Conservation (phyloP, 1,140 invertebrate genomes). For the Drosophila auraria region DNA sequence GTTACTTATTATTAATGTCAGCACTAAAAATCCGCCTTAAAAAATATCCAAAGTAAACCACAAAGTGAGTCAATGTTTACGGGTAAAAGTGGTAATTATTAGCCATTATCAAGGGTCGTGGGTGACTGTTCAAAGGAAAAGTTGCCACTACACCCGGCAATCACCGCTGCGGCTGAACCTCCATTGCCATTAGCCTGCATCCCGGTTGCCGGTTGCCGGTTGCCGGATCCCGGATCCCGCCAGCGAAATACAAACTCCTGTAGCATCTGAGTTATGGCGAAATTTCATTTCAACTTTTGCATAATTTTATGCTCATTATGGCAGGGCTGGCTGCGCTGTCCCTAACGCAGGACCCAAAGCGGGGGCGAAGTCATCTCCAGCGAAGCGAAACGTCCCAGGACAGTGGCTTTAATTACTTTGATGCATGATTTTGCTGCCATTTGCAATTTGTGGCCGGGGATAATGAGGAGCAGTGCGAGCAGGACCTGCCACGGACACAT, state of each 20-base stretch:
- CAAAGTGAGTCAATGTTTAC: too few relatives aligned
- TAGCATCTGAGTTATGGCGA: slow-evolving; percentile 63
- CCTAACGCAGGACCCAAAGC: background rate
- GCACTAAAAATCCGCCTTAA: too few relatives aligned
- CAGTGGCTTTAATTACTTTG: slow-evolving; percentile 78
- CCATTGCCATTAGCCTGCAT: background rate
- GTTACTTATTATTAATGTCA: too few relatives aligned
- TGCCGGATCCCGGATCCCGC: background rate
- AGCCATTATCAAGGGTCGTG: slow-evolving; percentile 7
- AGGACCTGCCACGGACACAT: slow-evolving; percentile 10
- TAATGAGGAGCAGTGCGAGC: slow-evolving; percentile 60
- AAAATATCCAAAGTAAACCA: too few relatives aligned
- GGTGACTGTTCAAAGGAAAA: slow-evolving; percentile 7
- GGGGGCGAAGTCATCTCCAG: slow-evolving; percentile 31
- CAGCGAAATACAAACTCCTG: slow-evolving; percentile 46
- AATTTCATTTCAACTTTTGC: slow-evolving; percentile 82
- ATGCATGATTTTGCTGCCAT: slow-evolving; percentile 80
- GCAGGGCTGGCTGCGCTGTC: slow-evolving; percentile 3
- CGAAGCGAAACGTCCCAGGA: slow-evolving; percentile 70
- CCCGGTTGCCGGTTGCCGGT: background rate
- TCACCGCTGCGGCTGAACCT: slow-evolving; percentile 1
- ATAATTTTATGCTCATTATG: slow-evolving; percentile 82
- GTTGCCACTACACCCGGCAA: slow-evolving; percentile 6
- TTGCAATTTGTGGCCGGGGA: slow-evolving; percentile 67
- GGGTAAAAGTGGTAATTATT: background rate